phyloP scores from a whole-genome alignment of 2,888 invertebrate genomes.

The Tetramorium bicarinatum region DNA sequence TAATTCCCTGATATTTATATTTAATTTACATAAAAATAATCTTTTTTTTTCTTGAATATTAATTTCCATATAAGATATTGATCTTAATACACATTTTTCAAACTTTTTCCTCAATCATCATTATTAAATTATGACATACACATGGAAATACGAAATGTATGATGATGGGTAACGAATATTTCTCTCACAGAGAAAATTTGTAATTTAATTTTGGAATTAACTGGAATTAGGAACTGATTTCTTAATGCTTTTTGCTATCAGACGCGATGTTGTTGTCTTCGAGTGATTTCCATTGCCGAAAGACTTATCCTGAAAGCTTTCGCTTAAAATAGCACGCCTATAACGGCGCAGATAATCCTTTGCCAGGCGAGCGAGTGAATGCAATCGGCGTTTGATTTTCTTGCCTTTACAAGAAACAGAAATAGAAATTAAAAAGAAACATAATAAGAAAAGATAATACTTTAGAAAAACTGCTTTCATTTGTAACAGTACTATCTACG shows the following conservation, averaged over 20 bases:
- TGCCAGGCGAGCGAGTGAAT: constrained; percentile 43
- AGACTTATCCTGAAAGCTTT: constrained; percentile 68
- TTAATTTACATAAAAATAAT: neutral
- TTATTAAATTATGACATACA: constrained; percentile 12
- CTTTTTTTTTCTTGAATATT: neutral
- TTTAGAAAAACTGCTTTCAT: neutral
- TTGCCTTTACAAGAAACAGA: neutral
- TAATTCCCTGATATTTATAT: neutral
- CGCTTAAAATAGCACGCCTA: constrained; percentile 67
- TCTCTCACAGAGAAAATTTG: constrained; percentile 3
- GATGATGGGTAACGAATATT: neutral
- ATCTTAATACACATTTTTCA: neutral
- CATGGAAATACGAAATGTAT: neutral
- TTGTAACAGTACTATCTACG: neutral
- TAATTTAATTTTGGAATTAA: neutral
- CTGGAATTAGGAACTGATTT: constrained; percentile 21
- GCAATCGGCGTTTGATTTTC: constrained; percentile 57
- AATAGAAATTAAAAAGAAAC: constrained; percentile 2
- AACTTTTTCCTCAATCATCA: neutral
- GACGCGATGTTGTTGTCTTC: constrained; percentile 26
- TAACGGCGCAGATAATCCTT: constrained; percentile 66
- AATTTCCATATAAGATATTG: neutral
- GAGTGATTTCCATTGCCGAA: constrained; percentile 42
- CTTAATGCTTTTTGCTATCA: neutral
- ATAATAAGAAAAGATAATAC: constrained; percentile 40